Evolutionary conservation across 92 coral and sea anemone species (phyloP).

Genomic region (Ricordea florida): DNA sequence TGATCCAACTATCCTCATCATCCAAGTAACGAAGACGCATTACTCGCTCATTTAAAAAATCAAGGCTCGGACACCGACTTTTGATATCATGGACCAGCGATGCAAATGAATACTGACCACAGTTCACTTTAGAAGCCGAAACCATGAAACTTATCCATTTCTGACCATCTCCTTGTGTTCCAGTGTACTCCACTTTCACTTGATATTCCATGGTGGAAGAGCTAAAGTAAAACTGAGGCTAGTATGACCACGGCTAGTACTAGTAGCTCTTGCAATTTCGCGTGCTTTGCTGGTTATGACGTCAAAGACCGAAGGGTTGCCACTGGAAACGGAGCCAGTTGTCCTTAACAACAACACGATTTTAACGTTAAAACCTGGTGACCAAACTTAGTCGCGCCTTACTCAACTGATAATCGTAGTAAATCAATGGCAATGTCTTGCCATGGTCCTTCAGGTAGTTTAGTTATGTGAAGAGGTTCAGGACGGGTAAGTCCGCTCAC

Average conservation of each 20-base stretch:
- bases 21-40: slow-evolving; percentile 43
- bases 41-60: slow-evolving; percentile 8
- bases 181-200: slow-evolving; percentile 51
- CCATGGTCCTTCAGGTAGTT: too few relatives aligned
- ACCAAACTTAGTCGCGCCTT: not conserved
- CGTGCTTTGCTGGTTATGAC: slow-evolving; percentile 7
- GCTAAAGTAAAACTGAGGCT: not conserved
- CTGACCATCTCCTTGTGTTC: slow-evolving; percentile 2
- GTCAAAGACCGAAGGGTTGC: slow-evolving; percentile 1
- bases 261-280: too few relatives aligned
- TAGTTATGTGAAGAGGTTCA: too few relatives aligned
- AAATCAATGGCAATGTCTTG: too few relatives aligned
- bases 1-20: slow-evolving; percentile 39
- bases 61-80: slow-evolving; percentile 19
- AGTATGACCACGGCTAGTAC: too few relatives aligned
- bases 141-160: slow-evolving; percentile 59
- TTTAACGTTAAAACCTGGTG: not conserved
- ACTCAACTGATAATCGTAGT: not conserved
- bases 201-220: slow-evolving; percentile 2
- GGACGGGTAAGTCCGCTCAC: too few relatives aligned
- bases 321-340: slow-evolving; percentile 19
- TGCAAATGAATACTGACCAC: slow-evolving; percentile 20
- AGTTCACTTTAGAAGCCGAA: not conserved
- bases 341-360: not conserved
- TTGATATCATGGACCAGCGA: slow-evolving; percentile 10